These are phyloP conservation scores for Nesidiocoris tenuis DNA, from an alignment of 2,888 invertebrate species.

Conservation along the genomic window DNA sequence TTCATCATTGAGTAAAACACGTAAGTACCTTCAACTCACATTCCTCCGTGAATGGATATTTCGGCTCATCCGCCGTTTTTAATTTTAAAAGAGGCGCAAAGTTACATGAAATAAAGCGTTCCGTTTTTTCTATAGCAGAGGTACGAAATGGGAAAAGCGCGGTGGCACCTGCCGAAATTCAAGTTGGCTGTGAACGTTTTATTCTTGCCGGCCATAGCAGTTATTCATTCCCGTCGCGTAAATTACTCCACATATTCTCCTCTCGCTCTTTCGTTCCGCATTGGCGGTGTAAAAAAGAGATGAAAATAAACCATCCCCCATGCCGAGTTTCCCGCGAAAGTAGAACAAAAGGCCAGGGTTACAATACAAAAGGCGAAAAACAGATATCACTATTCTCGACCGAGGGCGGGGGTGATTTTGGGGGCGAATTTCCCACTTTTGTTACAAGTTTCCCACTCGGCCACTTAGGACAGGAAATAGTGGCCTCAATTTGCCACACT, in stretches of 20 bases:
- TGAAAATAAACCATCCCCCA: background rate
- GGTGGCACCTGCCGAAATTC: background rate
- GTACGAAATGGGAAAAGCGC: background rate
- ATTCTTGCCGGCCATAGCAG: background rate
- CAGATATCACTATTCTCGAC: background rate
- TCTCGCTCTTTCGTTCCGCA: background rate
- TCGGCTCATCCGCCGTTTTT: too few relatives aligned
- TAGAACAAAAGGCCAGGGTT: background rate
- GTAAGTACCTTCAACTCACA: too few relatives aligned
- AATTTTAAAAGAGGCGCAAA: too few relatives aligned
- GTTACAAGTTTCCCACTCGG: too few relatives aligned
- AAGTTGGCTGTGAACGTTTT: background rate
- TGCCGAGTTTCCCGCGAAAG: background rate
- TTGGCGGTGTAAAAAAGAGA: background rate
- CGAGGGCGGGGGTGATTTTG: background rate
- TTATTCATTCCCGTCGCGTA: background rate
- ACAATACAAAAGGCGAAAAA: background rate
- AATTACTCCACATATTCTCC: background rate
- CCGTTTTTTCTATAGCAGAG: too few relatives aligned
- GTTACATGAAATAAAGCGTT: too few relatives aligned
- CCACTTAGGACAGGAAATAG: too few relatives aligned
- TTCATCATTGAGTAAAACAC: too few relatives aligned
- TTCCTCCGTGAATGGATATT: too few relatives aligned
- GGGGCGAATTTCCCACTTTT: too few relatives aligned
- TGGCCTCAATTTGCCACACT: too few relatives aligned